Percentiles rank a stretch among this genome's conserved stretches.
Conservation (phyloP, 2,113 vertebrate genomes). For the Sinocyclocheilus grahami region DNA sequence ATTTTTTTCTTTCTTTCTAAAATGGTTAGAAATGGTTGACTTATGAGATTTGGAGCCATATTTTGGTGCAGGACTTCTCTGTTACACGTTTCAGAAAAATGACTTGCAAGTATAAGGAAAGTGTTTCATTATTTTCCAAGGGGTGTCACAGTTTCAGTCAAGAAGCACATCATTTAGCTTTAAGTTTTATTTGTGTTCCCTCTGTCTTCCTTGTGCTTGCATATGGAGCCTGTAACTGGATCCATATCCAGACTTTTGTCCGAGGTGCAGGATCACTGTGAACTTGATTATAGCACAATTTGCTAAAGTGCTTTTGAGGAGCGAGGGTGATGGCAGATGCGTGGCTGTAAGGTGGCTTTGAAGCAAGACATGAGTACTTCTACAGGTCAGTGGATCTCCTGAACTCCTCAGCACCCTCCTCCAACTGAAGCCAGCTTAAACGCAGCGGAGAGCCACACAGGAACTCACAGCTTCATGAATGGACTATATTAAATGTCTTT, state of each 20-base stretch:
- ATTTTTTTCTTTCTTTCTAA: not conserved
- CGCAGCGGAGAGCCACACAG: constrained; percentile 13
- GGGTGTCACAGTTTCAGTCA: constrained; percentile 70
- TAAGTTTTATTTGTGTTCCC: constrained; percentile 62
- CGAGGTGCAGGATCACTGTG: constrained; percentile 70
- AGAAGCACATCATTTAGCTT: constrained; percentile 69
- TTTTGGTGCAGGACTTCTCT: not conserved
- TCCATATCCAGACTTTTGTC: constrained; percentile 69
- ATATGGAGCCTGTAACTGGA: constrained; percentile 74
- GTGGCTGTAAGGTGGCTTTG: constrained; percentile 78
- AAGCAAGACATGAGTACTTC: constrained; percentile 67
- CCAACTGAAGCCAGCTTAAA: constrained; percentile 6
- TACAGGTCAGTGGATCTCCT: not conserved
- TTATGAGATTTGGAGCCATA: not conserved
- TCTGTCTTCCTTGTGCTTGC: constrained; percentile 58
- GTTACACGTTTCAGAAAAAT: constrained; percentile 43
- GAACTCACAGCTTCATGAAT: not conserved
- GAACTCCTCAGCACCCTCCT: not conserved
- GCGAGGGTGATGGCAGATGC: constrained; percentile 73
- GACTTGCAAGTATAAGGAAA: constrained; percentile 66
- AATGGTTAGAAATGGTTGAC: not conserved
- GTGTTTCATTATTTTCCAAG: constrained; percentile 79
- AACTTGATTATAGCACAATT: constrained; percentile 83
- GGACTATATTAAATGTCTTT: not conserved
- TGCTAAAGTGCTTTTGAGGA: constrained; percentile 76